These are phyloP conservation scores for Bombylius major DNA, from an alignment of 2,888 invertebrate species.

Conservation along the genomic window DNA sequence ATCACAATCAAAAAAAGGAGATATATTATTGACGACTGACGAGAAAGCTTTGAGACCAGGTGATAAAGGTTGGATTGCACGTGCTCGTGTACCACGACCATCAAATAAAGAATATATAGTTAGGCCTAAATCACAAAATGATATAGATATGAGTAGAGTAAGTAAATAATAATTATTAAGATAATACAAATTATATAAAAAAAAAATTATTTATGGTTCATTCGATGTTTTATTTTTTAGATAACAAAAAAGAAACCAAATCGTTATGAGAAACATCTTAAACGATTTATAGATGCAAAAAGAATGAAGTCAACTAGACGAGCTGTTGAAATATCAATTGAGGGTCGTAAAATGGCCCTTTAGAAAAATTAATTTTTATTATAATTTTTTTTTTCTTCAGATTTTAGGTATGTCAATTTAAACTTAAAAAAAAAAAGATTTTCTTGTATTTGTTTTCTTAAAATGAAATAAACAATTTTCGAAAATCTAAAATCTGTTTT, in stretches of 20 bases:
- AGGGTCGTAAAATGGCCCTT: constrained; percentile 91
- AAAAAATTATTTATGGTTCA: background rate
- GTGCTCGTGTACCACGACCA: constrained; percentile 89
- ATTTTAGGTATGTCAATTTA: too few relatives aligned
- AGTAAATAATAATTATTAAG: constrained; percentile 23
- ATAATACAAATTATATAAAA: background rate
- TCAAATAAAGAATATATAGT: constrained; percentile 95
- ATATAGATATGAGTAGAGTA: constrained; percentile 72
- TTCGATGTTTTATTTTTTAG: constrained; percentile 34
- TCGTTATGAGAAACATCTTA: constrained; percentile 85
- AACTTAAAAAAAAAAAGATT: too few relatives aligned
- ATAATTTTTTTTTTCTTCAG: too few relatives aligned
- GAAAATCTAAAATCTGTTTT: too few relatives aligned
- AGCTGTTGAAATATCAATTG: constrained; percentile 90
- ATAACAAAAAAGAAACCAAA: constrained; percentile 71
- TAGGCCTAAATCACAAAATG: constrained; percentile 81
- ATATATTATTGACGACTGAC: constrained; percentile 49
- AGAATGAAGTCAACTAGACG: constrained; percentile 62
- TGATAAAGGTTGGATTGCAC: constrained; percentile 87
- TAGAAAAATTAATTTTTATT: constrained; percentile 34
- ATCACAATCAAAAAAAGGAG: constrained; percentile 38
- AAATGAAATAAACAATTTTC: too few relatives aligned
- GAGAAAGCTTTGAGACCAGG: constrained; percentile 73
- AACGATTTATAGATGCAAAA: constrained; percentile 78
- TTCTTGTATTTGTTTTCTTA: too few relatives aligned